Percentiles rank a stretch among this genome's conserved stretches.
phyloP scores from a whole-genome alignment of 2,113 vertebrate species.

The Malurus melanocephalus region DNA sequence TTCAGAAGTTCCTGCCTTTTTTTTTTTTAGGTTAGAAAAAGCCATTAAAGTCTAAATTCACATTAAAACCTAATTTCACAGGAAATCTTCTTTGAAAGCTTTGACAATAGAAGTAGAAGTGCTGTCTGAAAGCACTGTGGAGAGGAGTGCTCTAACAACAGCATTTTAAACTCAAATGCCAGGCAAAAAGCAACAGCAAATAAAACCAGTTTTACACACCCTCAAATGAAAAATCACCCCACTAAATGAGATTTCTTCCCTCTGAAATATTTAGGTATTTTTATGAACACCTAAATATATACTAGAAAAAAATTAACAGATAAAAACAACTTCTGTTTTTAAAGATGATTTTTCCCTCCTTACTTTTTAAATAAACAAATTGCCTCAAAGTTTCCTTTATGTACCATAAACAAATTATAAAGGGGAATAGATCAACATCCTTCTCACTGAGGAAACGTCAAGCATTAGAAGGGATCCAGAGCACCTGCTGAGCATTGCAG shows the following conservation, averaged over 20 bases:
- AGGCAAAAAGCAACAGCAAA: neutral
- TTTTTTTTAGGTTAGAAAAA: neutral
- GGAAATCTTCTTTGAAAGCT: neutral
- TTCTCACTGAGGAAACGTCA: neutral
- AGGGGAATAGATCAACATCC: neutral
- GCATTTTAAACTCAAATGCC: neutral
- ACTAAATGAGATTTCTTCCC: neutral
- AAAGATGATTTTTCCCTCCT: neutral
- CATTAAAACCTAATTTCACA: neutral
- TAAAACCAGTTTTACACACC: neutral
- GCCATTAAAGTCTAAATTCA: neutral
- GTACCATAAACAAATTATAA: neutral
- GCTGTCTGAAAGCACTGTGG: neutral
- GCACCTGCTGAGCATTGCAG: neutral
- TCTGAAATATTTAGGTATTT: neutral
- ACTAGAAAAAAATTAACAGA: neutral
- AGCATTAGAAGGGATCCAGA: neutral
- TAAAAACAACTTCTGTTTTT: neutral
- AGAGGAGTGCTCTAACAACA: neutral
- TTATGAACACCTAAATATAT: neutral
- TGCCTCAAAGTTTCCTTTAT: neutral
- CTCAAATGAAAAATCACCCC: neutral
- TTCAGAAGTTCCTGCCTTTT: neutral
- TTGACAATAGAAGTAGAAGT: neutral
- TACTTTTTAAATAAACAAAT: neutral